Evolutionary conservation across 2,797 vertebrate genomes (phyloP).

Genomic region (Melanotaenia trifasciata): DNA sequence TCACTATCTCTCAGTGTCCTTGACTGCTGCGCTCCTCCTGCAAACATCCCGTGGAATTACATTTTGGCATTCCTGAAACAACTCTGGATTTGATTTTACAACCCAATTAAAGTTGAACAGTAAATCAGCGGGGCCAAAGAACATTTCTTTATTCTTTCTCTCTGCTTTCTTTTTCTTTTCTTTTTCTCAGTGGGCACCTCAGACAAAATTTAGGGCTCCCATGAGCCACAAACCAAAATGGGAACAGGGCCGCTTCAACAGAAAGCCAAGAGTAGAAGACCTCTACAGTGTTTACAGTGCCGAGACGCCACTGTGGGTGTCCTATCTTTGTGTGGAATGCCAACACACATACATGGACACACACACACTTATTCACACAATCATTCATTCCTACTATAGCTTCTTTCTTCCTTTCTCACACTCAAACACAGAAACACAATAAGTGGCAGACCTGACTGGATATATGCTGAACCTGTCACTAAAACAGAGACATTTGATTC

Average conservation of each 20-base stretch:
- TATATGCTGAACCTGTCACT: constrained; percentile 70
- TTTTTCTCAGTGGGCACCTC: constrained; percentile 47
- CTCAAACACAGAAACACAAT: constrained; percentile 32
- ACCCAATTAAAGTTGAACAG: constrained; percentile 83
- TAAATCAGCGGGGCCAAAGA: constrained; percentile 76
- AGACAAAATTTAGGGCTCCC: constrained; percentile 65
- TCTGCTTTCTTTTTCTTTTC: constrained; percentile 7
- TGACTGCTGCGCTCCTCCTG: constrained; percentile 79
- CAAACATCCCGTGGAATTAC: constrained; percentile 80
- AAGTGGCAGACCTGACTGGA: constrained; percentile 44
- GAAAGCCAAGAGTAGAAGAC: constrained; percentile 37
- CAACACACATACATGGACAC: constrained; percentile 19
- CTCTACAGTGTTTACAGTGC: constrained; percentile 69
- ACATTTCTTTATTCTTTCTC: constrained; percentile 45
- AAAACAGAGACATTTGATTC: constrained; percentile 75
- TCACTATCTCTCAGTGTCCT: constrained; percentile 72
- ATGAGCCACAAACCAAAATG: constrained; percentile 67
- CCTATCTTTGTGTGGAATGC: constrained; percentile 54
- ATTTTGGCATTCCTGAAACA: constrained; percentile 84
- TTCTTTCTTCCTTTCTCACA: constrained; percentile 32
- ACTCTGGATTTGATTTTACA: constrained; percentile 85
- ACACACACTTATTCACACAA: constrained; percentile 15
- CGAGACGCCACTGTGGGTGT: constrained; percentile 61
- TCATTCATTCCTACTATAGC: constrained; percentile 35
- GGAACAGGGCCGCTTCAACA: constrained; percentile 57